Conservation (phyloP, 2,113 vertebrate genomes). For the Phrynosoma platyrhinos region DNA sequence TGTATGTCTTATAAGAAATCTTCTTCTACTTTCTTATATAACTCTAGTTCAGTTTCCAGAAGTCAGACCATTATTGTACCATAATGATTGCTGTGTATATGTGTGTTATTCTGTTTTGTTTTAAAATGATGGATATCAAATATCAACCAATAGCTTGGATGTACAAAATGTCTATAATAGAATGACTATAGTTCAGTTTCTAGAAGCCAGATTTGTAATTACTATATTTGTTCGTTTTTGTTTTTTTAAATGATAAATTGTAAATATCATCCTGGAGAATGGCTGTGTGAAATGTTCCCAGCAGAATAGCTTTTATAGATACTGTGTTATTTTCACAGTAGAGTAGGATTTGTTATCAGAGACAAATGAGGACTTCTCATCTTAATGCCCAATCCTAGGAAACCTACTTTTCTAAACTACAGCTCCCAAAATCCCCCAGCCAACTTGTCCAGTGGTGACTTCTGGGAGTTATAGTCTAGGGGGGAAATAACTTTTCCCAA, state of each 20-base stretch:
- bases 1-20: not conserved
- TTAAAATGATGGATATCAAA: not conserved
- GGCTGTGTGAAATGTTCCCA: not conserved
- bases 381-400: not conserved
- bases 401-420: not conserved
- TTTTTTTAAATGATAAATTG: not conserved
- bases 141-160: not conserved
- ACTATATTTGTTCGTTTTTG: not conserved
- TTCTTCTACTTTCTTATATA: not conserved
- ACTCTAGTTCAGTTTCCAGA: not conserved
- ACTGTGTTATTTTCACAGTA: not conserved
- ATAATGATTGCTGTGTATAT: not conserved
- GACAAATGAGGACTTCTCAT: not conserved
- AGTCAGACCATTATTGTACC: not conserved
- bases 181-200: not conserved
- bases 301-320: not conserved
- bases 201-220: not conserved
- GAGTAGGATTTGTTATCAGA: not conserved
- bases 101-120: not conserved
- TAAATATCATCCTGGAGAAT: not conserved
- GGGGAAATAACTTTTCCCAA: not conserved
- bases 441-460: not conserved
- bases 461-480: not conserved
- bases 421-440: not conserved
- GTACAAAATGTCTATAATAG: not conserved